phyloP scores from a whole-genome alignment of 2,888 invertebrate species.

The Deroplatys truncata region DNA sequence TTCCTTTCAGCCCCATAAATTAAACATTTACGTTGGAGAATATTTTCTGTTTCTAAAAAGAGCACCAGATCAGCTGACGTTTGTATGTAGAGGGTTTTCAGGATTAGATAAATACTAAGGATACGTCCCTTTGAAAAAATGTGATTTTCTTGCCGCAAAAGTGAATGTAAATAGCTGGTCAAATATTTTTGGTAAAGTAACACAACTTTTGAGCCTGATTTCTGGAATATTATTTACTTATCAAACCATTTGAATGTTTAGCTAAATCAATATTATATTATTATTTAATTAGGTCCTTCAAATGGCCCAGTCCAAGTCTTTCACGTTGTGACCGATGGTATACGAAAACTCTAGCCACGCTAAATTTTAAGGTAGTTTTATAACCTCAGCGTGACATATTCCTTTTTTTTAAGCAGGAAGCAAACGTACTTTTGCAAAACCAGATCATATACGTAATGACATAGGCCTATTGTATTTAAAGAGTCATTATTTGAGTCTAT shows the following conservation, averaged over 20 bases:
- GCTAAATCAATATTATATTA: not conserved
- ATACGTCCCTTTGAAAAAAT: not conserved
- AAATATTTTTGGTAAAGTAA: not conserved
- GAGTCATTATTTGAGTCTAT: slow-evolving; percentile 4
- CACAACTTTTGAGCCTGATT: not conserved
- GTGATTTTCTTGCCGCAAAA: not conserved
- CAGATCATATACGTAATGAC: slow-evolving; percentile 1
- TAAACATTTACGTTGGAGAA: not conserved
- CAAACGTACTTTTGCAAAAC: not conserved
- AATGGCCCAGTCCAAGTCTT: slow-evolving; percentile 4
- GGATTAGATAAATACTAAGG: not conserved
- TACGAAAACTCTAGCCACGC: slow-evolving; percentile 19
- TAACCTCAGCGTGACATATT: not conserved
- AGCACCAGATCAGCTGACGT: not conserved
- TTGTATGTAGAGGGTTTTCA: not conserved
- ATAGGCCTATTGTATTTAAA: slow-evolving; percentile 13
- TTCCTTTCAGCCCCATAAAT: not conserved
- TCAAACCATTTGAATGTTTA: not conserved
- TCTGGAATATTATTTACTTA: not conserved
- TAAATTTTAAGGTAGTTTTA: slow-evolving; percentile 10
- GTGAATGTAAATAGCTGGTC: not conserved
- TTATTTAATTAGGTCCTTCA: not conserved
- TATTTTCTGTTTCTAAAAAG: not conserved
- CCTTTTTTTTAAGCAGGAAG: not conserved
- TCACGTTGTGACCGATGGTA: slow-evolving; percentile 16